These are phyloP conservation scores for Euschistus heros DNA, from an alignment of 1,140 invertebrate genomes.

Conservation along the genomic window DNA sequence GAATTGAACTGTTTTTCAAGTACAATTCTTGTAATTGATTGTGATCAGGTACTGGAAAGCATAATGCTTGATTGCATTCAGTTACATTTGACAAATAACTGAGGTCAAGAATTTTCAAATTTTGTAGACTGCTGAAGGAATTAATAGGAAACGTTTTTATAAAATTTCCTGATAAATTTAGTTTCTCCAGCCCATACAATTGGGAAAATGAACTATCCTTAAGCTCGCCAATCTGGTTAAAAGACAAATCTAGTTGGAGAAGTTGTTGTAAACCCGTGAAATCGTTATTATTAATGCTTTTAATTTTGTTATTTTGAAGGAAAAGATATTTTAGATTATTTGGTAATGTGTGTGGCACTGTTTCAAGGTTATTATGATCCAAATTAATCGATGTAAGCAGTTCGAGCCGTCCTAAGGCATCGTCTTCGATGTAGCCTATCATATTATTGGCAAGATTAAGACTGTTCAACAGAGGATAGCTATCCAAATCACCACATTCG, in stretches of 20 bases:
- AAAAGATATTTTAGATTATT: constrained; percentile 48
- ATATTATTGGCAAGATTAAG: constrained; percentile 71
- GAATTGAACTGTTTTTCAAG: constrained; percentile 56
- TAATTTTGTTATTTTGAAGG: constrained; percentile 55
- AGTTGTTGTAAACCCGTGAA: constrained; percentile 58
- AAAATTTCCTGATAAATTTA: constrained; percentile 70
- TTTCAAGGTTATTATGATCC: constrained; percentile 57
- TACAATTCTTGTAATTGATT: constrained; percentile 58
- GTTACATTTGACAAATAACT: constrained; percentile 49
- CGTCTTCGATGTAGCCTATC: constrained; percentile 67
- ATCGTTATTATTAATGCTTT: constrained; percentile 49
- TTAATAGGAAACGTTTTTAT: constrained; percentile 51
- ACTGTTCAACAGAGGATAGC: constrained; percentile 70
- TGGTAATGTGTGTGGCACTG: constrained; percentile 55
- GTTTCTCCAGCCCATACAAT: constrained; percentile 48
- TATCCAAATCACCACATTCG: constrained; percentile 74
- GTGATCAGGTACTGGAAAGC: constrained; percentile 55
- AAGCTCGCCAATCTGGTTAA: constrained; percentile 53
- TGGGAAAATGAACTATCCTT: constrained; percentile 55
- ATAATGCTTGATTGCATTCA: constrained; percentile 41
- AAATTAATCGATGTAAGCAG: constrained; percentile 67
- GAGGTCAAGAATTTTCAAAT: constrained; percentile 53
- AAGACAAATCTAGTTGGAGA: constrained; percentile 54
- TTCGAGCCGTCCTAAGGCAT: constrained; percentile 70
- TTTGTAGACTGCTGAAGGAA: constrained; percentile 51